Evolutionary conservation across 2,113 vertebrate genomes (phyloP).

Genomic region (Entelurus aequoreus): DNA sequence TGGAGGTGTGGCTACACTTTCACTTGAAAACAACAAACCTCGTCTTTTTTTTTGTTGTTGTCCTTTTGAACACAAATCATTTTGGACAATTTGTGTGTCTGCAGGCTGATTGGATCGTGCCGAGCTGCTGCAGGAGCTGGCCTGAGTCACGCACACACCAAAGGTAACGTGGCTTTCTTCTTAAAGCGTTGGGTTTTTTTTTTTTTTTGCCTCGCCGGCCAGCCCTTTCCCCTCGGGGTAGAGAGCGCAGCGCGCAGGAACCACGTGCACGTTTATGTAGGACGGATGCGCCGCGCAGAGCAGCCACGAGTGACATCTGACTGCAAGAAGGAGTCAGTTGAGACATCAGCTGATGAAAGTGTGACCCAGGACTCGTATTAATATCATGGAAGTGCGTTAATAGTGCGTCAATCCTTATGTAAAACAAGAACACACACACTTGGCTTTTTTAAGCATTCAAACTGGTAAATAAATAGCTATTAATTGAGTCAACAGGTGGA

Average conservation of each 20-base stretch:
- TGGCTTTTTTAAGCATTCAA: too few species aligned
- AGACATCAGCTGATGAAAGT: neutral
- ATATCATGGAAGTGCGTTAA: neutral
- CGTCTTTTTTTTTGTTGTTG: too few species aligned
- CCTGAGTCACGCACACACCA: slow-evolving; percentile 18
- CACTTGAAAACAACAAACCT: too few species aligned
- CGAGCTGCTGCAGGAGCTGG: slow-evolving; percentile 18
- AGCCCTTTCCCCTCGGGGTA: neutral
- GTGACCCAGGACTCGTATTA: neutral
- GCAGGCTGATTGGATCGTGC: slow-evolving; percentile 34
- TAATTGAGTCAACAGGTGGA: too few species aligned
- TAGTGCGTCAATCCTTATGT: too few species aligned
- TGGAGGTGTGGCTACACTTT: neutral
- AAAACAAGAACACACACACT: too few species aligned
- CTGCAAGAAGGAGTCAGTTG: neutral
- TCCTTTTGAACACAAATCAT: too few species aligned
- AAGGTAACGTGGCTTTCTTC: slow-evolving; percentile 37
- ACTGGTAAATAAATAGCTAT: too few species aligned
- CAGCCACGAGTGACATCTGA: neutral
- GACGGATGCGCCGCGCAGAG: neutral
- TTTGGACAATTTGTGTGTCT: slow-evolving; percentile 10
- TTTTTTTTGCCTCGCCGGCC: too few species aligned
- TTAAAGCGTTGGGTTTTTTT: too few species aligned
- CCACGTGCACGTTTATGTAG: neutral
- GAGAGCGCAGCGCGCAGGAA: neutral